These are phyloP conservation scores for Betta splendens DNA, from an alignment of 2,797 vertebrate species.

Conservation along the genomic window DNA sequence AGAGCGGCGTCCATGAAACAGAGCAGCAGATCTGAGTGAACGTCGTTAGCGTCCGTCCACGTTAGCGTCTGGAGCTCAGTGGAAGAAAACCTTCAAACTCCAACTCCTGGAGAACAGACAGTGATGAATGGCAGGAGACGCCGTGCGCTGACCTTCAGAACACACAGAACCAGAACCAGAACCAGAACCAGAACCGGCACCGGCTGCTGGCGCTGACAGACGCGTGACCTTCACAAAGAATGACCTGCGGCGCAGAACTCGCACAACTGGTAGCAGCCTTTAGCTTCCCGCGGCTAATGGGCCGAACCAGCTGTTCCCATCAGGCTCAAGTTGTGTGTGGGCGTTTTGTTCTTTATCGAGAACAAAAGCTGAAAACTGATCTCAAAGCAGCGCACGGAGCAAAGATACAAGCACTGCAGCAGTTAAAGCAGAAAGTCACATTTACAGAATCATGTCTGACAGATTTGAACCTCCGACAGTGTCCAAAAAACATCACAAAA, in stretches of 20 bases:
- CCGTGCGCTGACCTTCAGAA: constrained; percentile 12
- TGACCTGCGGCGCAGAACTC: constrained; percentile 29
- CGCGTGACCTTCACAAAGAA: constrained; percentile 41
- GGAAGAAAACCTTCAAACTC: constrained; percentile 14
- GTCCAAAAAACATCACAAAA: too few species aligned
- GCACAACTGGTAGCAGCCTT: constrained; percentile 19
- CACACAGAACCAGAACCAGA: too few species aligned
- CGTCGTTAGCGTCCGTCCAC: too few species aligned
- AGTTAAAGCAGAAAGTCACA: constrained; percentile 20
- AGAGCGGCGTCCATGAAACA: background rate
- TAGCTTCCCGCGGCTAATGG: background rate
- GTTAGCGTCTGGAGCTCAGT: background rate
- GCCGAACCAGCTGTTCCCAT: too few species aligned
- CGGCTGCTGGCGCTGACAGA: constrained; percentile 42
- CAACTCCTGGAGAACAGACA: constrained; percentile 10
- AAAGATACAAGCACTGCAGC: background rate
- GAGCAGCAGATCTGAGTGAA: too few species aligned
- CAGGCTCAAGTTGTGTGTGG: background rate
- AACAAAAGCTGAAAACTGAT: constrained; percentile 2
- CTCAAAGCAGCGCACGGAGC: background rate
- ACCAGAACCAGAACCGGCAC: too few species aligned
- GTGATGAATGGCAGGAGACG: background rate
- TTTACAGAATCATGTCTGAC: too few species aligned
- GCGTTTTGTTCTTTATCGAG: constrained; percentile 15
- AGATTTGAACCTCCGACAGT: too few species aligned